phyloP scores from a whole-genome alignment of 2,797 vertebrate species.

The Acanthis flammea region DNA sequence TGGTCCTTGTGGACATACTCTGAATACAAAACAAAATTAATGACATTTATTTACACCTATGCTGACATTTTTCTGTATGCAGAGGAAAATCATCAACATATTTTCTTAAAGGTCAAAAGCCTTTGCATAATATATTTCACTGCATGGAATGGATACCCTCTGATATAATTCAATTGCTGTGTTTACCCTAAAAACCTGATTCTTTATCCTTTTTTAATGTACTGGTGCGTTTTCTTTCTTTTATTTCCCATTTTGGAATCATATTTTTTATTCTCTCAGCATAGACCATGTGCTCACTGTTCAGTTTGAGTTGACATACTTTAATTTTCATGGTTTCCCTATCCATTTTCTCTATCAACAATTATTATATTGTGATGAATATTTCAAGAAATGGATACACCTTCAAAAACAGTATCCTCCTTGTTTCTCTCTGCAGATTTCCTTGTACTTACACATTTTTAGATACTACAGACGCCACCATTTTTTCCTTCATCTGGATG shows the following conservation, averaged over 20 bases:
- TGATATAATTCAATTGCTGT: slow-evolving; percentile 25
- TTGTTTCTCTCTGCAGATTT: not conserved
- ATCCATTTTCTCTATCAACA: not conserved
- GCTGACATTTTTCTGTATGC: slow-evolving; percentile 52
- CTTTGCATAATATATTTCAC: slow-evolving; percentile 43
- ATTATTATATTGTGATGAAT: not conserved
- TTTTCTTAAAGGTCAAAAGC: slow-evolving; percentile 60
- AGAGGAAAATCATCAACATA: slow-evolving; percentile 42
- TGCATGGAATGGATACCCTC: not conserved
- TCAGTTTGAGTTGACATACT: not conserved
- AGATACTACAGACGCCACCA: not conserved
- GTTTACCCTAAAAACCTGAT: not conserved
- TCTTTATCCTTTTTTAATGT: slow-evolving; percentile 13
- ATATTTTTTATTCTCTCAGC: not conserved
- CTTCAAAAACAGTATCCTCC: not conserved
- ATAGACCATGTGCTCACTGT: not conserved
- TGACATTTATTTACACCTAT: slow-evolving; percentile 50
- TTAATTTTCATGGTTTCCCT: not conserved
- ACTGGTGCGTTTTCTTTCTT: not conserved
- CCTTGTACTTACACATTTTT: not conserved
- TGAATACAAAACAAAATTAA: slow-evolving; percentile 44
- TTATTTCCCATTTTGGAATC: not conserved
- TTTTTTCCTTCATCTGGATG: not conserved
- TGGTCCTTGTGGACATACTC: not conserved
- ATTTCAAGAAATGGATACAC: not conserved